phyloP scores from a whole-genome alignment of 2,797 vertebrate genomes.

The Crocidura indochinensis region DNA sequence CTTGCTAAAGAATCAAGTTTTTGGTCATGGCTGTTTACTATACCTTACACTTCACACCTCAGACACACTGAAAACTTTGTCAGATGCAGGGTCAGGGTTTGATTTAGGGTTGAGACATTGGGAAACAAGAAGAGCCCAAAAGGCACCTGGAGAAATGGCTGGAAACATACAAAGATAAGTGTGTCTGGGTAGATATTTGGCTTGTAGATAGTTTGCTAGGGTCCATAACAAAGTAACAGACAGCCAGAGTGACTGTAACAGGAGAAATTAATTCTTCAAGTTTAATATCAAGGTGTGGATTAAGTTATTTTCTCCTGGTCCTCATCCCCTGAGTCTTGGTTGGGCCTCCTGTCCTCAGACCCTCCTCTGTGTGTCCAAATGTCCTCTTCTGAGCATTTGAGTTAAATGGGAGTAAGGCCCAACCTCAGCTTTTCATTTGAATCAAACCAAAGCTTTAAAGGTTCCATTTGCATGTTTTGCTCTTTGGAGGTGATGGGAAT shows the following conservation, averaged over 20 bases:
- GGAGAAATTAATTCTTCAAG: background rate
- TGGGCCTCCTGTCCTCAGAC: rapidly evolving
- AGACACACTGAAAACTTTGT: background rate
- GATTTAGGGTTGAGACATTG: constrained; percentile 6
- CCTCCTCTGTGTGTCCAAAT: background rate
- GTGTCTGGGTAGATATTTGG: constrained; percentile 1
- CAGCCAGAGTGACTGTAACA: background rate
- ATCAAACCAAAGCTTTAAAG: background rate
- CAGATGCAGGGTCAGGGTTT: background rate
- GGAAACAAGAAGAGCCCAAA: background rate
- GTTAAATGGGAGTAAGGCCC: background rate
- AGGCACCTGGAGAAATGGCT: background rate
- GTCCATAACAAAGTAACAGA: background rate
- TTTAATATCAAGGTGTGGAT: background rate
- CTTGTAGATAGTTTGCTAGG: background rate
- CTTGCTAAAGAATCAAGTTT: constrained; percentile 34
- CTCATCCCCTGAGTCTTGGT: background rate
- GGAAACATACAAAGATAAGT: background rate
- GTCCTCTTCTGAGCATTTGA: background rate
- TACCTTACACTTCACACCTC: background rate
- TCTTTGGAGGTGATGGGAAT: background rate
- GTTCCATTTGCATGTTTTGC: background rate
- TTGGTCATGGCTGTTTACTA: background rate
- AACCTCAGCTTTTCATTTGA: background rate
- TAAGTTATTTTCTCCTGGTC: background rate